Base-by-base conservation (phyloP, 2,113 vertebrate genomes). In the Dipodomys stephensi region DNA sequence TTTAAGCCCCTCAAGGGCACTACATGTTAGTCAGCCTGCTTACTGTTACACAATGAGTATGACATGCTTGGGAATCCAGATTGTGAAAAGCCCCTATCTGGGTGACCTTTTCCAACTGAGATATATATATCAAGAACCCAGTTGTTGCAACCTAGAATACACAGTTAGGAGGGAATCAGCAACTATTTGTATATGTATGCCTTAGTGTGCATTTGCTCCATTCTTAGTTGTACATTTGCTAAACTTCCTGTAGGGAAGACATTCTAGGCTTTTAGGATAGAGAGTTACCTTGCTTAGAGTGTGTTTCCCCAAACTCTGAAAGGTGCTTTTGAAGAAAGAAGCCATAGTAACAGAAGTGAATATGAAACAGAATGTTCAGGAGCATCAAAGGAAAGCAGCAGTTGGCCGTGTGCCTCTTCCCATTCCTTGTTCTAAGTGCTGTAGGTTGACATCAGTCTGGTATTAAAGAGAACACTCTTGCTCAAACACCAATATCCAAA, bases 401-500 rank as follows among this genome's bases (percentile, higher is more conserved):
- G 49, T 64, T 73, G 87, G 71, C 74, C 46, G 20, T 49, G 9
- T 39, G 49, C 68, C 35, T 83, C 23, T 83, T 87, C 62, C 78
- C 85, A 72, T 93, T 73, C 64, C n/a, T 83, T 57, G 46, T 64
- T 73, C 76, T 80, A 62, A 77, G 94, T 27, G 11, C 62, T 8
- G 5, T 69, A 28, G 83, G 35, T 77, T 94, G 94, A 78, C 88
- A 81, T 88, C 86, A 39, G 67, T 88, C 27, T 25, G 68, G 90
- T 69, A 93, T 80, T 44, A 88, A 94, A 77, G 90, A 57, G 74
- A 93, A 82, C 25, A 16, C n/a, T 92, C 93, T 76, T n/a, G 28
- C 67, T 95, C 90, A 90, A 94, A 85, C 74, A 81, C 93, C 84
- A 92, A 28, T 77, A 83, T 92, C 82, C 20, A 72, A 87, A 83